phyloP scores from a whole-genome alignment of 2,797 vertebrate species.

The Tympanoctomys barrerae region DNA sequence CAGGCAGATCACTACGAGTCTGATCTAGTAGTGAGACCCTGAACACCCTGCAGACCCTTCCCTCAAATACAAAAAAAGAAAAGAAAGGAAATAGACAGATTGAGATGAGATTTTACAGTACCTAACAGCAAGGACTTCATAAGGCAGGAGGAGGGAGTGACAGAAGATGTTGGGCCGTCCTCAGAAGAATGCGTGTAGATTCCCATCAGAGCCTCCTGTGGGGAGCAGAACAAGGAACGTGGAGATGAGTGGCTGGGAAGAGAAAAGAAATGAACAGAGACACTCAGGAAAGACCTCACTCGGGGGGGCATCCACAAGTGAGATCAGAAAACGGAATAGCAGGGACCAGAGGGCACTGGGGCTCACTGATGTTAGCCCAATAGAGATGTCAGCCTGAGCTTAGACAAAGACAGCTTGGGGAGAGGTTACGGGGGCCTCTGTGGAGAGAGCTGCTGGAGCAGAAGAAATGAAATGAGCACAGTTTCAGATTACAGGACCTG shows the following conservation, averaged over 20 bases:
- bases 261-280: conserved; percentile 4
- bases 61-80: no score
- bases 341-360: background rate
- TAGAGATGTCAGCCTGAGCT: background rate
- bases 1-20: no score
- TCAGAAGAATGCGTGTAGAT: background rate
- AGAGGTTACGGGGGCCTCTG: background rate
- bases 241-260: background rate
- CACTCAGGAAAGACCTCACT: background rate
- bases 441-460: background rate
- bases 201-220: background rate
- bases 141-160: background rate
- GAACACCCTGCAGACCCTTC: no score
- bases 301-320: background rate
- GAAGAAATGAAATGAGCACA: background rate
- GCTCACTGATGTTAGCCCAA: background rate
- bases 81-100: background rate
- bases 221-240: background rate
- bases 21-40: no score
- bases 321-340: background rate
- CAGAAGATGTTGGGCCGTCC: background rate
- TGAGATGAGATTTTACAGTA: background rate
- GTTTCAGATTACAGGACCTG: conserved; percentile 12
- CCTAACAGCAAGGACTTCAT: background rate
- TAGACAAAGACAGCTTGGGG: background rate